Percentiles rank a stretch among this genome's conserved stretches.
Conservation (phyloP, 2,888 invertebrate genomes). For the Cistogaster globosa region DNA sequence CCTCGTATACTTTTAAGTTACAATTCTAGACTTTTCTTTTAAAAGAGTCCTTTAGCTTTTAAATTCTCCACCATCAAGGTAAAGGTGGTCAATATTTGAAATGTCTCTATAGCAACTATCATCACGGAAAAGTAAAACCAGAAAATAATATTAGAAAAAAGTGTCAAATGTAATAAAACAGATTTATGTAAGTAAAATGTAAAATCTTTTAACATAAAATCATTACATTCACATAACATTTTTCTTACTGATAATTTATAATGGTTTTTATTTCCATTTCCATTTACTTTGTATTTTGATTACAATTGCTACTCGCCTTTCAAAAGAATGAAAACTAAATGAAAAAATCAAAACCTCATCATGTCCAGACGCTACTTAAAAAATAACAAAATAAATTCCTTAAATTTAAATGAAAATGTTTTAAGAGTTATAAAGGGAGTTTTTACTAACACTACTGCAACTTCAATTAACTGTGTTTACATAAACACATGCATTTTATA, state of each 20-base stretch:
- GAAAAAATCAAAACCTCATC: constrained; percentile 50
- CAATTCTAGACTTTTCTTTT: constrained; percentile 30
- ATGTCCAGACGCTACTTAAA: constrained; percentile 45
- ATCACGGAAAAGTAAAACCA: constrained; percentile 43
- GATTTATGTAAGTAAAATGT: neutral
- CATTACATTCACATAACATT: constrained; percentile 36
- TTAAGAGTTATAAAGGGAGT: neutral
- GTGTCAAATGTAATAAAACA: neutral
- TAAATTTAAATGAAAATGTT: constrained; percentile 36
- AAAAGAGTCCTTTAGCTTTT: constrained; percentile 29
- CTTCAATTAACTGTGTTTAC: neutral
- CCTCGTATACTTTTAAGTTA: neutral
- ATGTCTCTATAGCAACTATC: constrained; percentile 27
- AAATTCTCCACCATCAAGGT: constrained; percentile 54
- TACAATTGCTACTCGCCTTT: constrained; percentile 16
- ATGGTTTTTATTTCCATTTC: neutral
- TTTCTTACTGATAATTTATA: constrained; percentile 2
- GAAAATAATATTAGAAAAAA: neutral
- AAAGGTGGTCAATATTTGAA: constrained; percentile 51
- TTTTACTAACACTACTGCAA: no score
- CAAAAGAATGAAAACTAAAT: neutral
- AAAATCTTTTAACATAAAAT: neutral
- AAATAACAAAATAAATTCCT: constrained; percentile 51
- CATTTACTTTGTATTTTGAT: neutral
- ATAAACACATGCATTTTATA: constrained; percentile 1